Percentiles rank a stretch among this genome's conserved stretches.
Conservation (phyloP, 2,113 vertebrate genomes). For the Trachemys scripta region DNA sequence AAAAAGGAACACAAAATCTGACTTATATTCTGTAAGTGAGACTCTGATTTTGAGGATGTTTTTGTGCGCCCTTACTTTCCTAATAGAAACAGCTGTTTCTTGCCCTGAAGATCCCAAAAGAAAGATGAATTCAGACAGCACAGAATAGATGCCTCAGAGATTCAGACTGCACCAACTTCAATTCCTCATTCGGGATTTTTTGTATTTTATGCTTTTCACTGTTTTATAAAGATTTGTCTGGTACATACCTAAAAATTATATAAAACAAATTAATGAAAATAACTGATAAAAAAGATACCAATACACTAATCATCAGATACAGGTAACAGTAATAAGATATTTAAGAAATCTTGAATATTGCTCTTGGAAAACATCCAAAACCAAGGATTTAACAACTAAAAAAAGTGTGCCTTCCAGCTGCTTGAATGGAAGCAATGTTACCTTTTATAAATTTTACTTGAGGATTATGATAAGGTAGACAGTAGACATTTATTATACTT, state of each 20-base stretch:
- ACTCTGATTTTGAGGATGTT: neutral
- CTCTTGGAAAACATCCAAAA: neutral
- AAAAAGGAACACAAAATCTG: neutral
- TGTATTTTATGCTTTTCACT: neutral
- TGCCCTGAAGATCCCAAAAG: neutral
- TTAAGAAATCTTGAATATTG: neutral
- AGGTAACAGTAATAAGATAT: neutral
- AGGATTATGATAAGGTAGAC: neutral
- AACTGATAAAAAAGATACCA: slow-evolving; percentile 27
- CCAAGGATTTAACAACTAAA: slow-evolving; percentile 35
- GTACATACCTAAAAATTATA: neutral
- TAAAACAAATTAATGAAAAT: neutral
- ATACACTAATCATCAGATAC: slow-evolving; percentile 22
- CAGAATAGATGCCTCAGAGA: neutral
- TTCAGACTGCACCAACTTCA: slow-evolving; percentile 30
- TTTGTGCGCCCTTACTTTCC: neutral
- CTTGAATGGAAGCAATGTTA: neutral
- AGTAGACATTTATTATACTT: neutral
- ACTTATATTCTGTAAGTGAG: neutral
- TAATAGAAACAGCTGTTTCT: neutral
- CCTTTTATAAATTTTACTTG: slow-evolving; percentile 9
- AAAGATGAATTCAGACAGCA: neutral
- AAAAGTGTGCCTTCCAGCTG: neutral
- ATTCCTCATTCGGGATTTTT: slow-evolving; percentile 9
- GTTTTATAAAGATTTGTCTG: neutral